Evolutionary conservation across 30 jellyfish, hydroid and myxozoan species (phyloP), one percentile per base, ranked within the genome.

Genomic region (Aurelia aurita): DNA sequence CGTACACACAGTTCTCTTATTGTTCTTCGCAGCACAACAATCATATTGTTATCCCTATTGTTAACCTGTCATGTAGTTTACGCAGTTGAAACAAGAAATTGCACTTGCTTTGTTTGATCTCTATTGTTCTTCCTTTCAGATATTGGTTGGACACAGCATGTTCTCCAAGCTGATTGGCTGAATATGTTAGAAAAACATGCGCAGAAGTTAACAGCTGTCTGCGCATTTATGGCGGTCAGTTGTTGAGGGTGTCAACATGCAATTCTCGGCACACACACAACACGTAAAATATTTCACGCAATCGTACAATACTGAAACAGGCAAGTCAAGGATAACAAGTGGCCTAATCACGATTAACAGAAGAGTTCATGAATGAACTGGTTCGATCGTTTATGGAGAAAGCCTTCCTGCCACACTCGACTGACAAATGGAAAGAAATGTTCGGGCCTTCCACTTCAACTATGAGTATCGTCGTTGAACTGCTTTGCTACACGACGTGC

Each of bases 401-500:
- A 70, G 70, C 72, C 54, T 63, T 80, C 23, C 79, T 76, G 51
- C 69, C 89, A 20, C 82, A 39, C 18, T 27, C 79, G 26, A 57
- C 78, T 47, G 73, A 51, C 92, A 91, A 74, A 87, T 92, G 98
- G 94, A 86, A 92, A 80, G 95, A 90, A 23, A 74, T 74, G 92
- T 84, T 83, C 58, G 97, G 95, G 58, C 95, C 98, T 63, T 58
- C 96, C 28, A 83, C 98, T 20, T 86, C 96, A 27, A 95, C 97
- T 19, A 95, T 95, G 99, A 95, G 99, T 80, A 95, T 95, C 21
- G 99, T 95, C 16, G 99, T 95, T 39, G 99, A 95, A 64, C 91
- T 95, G 32, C 91, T 95, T 32, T 95, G 99, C 85, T 95, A 87
- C 65, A 95, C 99, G 43, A 95, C 99, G 60, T 87, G 99, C 55